Percentiles rank a stretch among this genome's conserved stretches.
phyloP scores from a whole-genome alignment of 1,140 invertebrate species.

The Nephila pilipes region DNA sequence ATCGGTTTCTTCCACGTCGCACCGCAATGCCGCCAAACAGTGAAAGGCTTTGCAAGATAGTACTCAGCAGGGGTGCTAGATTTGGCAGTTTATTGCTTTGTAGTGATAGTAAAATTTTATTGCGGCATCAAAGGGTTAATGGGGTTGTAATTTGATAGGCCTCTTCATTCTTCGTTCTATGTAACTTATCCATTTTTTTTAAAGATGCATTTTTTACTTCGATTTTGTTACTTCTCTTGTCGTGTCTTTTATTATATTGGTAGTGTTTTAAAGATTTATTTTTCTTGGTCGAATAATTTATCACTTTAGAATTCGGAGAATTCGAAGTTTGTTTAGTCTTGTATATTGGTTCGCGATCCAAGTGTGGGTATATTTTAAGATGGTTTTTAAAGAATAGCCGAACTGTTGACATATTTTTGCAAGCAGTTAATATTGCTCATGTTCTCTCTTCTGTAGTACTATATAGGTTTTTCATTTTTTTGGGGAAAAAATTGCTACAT shows the following conservation, averaged over 20 bases:
- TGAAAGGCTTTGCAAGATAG: background rate
- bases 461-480: too few relatives aligned
- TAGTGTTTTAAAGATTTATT: background rate
- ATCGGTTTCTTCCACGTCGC: slow-evolving; percentile 51
- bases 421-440: too few relatives aligned
- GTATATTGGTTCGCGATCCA: too few relatives aligned
- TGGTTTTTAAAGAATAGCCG: too few relatives aligned
- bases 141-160: slow-evolving; percentile 20
- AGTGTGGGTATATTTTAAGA: too few relatives aligned
- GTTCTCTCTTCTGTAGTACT: too few relatives aligned
- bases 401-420: too few relatives aligned
- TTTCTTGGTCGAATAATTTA: too few relatives aligned
- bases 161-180: background rate
- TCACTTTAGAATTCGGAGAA: too few relatives aligned
- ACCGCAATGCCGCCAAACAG: slow-evolving; percentile 25
- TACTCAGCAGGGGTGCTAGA: background rate
- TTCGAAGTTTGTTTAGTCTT: too few relatives aligned
- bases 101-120: background rate
- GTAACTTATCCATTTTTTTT: background rate
- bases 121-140: slow-evolving; percentile 15
- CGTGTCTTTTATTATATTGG: background rate
- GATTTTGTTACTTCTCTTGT: background rate
- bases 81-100: background rate
- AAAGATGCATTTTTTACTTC: background rate
- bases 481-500: too few relatives aligned